Conservation (phyloP, 2,888 invertebrate species). For the Sussaba pulchella region DNA sequence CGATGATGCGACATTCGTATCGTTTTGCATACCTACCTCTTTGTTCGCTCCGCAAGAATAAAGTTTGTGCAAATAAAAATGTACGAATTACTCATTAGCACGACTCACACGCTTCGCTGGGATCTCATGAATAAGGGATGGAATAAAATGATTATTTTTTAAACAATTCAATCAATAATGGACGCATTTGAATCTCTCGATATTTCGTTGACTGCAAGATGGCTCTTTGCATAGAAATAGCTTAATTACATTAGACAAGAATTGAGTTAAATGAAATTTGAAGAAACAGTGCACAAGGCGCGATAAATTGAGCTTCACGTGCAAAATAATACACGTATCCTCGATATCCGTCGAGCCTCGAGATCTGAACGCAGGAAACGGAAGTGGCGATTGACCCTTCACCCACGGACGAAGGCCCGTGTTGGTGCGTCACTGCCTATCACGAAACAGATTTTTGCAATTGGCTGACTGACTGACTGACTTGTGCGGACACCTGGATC, state of each 20-base stretch:
- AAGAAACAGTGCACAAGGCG: not conserved
- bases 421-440: too few species aligned
- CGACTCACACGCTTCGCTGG: too few species aligned
- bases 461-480: not conserved
- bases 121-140: too few species aligned
- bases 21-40: slow-evolving; percentile 5
- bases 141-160: too few species aligned
- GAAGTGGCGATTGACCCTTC: slow-evolving; percentile 72
- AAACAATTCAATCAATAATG: too few species aligned
- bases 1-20: slow-evolving; percentile 26
- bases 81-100: not conserved
- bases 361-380: slow-evolving; percentile 65
- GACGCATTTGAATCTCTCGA: too few species aligned
- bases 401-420: slow-evolving; percentile 35
- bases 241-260: slow-evolving; percentile 1
- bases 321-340: slow-evolving; percentile 25
- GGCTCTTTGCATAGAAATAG: too few species aligned
- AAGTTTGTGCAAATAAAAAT: not conserved
- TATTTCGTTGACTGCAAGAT: too few species aligned
- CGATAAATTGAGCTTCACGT: not conserved
- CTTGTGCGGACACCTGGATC: slow-evolving; percentile 39
- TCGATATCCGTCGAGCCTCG: slow-evolving; percentile 32
- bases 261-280: too few species aligned
- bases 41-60: not conserved
- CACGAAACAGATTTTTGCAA: slow-evolving; percentile 65